A percentile compares a stretch with the other conserved stretches of the same genome.
phyloP scores from a whole-genome alignment of 2,888 invertebrate genomes.

The Ommatoiulus sabulosus region DNA sequence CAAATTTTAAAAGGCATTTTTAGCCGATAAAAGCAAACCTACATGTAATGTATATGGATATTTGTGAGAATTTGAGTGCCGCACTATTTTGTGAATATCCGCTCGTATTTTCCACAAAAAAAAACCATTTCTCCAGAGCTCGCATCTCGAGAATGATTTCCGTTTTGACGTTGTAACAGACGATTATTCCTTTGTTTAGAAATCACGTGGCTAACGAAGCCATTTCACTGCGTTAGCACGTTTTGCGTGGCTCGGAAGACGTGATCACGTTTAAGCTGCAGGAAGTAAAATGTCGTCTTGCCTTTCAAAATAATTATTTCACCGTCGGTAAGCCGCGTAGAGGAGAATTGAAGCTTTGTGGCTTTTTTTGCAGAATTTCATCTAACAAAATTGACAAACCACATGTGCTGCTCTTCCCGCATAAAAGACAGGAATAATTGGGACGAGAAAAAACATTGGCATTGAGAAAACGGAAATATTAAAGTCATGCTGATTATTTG shows the following conservation, averaged over 20 bases:
- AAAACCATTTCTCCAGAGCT: background rate
- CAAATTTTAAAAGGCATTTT: too few relatives aligned
- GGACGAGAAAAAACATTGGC: background rate
- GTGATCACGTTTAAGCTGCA: background rate
- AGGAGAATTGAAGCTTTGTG: background rate
- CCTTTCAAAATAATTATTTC: slow-evolving; percentile 21
- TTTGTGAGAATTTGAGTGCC: too few relatives aligned
- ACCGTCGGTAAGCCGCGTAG: background rate
- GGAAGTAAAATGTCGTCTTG: background rate
- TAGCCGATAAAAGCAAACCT: too few relatives aligned
- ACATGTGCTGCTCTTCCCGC: background rate
- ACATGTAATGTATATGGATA: background rate
- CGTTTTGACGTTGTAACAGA: background rate
- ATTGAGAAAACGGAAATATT: slow-evolving; percentile 36
- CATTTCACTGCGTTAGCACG: too few relatives aligned
- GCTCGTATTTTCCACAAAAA: background rate
- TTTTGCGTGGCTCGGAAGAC: background rate
- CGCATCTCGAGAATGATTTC: background rate
- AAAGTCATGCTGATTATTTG: slow-evolving; percentile 23
- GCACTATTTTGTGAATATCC: too few relatives aligned
- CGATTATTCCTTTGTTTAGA: too few relatives aligned
- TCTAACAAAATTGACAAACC: slow-evolving; percentile 23
- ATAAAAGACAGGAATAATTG: background rate
- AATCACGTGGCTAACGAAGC: too few relatives aligned
- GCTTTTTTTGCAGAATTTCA: background rate